Evolutionary conservation across 64 coral and sea anemone genomes (phyloP).

Genomic region (Montipora sp.): DNA sequence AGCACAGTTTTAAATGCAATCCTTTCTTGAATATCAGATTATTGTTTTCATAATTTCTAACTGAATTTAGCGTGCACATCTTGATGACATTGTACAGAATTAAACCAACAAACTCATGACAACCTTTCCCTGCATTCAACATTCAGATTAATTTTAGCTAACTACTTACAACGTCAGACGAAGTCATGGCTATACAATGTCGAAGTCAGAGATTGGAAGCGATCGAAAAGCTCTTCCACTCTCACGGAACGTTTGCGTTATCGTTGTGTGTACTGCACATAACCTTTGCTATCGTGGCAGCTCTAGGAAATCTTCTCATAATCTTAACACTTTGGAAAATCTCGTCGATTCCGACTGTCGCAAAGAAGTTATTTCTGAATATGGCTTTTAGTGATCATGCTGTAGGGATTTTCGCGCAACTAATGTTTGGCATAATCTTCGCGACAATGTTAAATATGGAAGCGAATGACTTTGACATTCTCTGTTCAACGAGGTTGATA

Average conservation of each 20-base stretch:
- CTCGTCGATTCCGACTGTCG: not conserved
- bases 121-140: no score
- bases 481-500: not conserved
- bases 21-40: no score
- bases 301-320: constrained; percentile 15
- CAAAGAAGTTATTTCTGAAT: constrained; percentile 1
- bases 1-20: no score
- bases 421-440: not conserved
- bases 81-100: no score
- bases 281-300: not conserved
- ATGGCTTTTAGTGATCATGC: constrained; percentile 45
- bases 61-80: no score
- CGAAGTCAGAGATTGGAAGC: not conserved
- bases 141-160: no score
- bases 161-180: not conserved
- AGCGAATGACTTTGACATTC: not conserved
- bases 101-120: no score
- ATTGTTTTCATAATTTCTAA: no score
- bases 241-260: not conserved
- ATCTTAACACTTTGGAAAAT: not conserved
- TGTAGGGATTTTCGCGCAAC: constrained; percentile 6
- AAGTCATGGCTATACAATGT: not conserved
- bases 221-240: not conserved
- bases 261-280: not conserved
- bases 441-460: not conserved